These are phyloP conservation scores for Rhogogaster chlorosoma DNA, from an alignment of 2,888 invertebrate genomes.

Conservation along the genomic window DNA sequence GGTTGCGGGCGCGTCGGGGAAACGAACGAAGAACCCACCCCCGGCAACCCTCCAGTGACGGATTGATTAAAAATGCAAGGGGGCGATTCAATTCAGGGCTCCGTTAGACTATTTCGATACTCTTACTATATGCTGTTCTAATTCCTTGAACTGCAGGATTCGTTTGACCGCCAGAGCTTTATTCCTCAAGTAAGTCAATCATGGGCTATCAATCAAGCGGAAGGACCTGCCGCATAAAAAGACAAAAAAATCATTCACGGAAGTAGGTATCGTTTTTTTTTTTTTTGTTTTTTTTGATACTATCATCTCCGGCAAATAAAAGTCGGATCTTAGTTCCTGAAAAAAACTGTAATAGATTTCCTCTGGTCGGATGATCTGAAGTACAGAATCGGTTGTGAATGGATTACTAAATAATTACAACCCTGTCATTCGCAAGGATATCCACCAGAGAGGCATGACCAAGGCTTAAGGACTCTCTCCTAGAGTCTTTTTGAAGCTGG, in stretches of 20 bases:
- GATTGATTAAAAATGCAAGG: constrained; percentile 78
- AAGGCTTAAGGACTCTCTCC: not conserved
- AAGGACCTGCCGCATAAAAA: not conserved
- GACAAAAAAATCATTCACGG: not conserved
- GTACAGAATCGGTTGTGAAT: not conserved
- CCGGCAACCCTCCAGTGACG: constrained; percentile 73
- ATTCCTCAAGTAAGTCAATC: not conserved
- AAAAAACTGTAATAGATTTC: not conserved
- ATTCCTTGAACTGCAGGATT: not conserved
- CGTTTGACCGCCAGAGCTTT: not conserved
- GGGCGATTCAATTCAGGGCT: constrained; percentile 66
- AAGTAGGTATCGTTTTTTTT: not conserved
- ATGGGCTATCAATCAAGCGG: not conserved
- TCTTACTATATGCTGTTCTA: not conserved
- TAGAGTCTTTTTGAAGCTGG: not conserved
- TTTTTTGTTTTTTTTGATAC: not conserved
- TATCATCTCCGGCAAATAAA: not conserved
- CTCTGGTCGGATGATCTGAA: not conserved
- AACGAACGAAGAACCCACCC: constrained; percentile 43
- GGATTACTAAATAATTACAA: constrained; percentile 19
- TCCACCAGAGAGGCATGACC: not conserved
- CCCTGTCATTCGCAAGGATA: not conserved
- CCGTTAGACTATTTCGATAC: constrained; percentile 43
- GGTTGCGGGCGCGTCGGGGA: constrained; percentile 36
- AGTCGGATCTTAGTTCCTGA: not conserved